Evolutionary conservation across 2,113 vertebrate species (phyloP).

Genomic region (Chlamydotis undulata): DNA sequence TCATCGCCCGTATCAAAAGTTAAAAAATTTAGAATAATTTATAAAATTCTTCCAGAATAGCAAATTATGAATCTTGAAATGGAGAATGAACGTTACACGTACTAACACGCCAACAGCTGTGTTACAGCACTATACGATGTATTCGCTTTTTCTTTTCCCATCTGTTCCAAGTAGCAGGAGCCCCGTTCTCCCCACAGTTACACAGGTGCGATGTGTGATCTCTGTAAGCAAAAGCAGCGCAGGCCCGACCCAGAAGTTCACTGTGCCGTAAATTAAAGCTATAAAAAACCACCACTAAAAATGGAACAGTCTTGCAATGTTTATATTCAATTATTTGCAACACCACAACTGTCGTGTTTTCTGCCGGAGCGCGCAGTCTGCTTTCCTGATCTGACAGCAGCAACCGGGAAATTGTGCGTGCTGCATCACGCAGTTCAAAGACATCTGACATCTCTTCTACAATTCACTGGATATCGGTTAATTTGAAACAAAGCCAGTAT

Average conservation of each 20-base stretch:
- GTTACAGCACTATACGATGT: background rate
- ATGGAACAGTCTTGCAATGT: background rate
- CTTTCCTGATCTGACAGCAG: background rate
- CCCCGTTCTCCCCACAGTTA: background rate
- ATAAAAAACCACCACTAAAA: background rate
- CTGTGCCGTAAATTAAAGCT: background rate
- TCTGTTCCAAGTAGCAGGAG: background rate
- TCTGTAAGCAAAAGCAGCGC: background rate
- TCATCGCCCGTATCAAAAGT: constrained; percentile 69
- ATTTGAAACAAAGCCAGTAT: background rate
- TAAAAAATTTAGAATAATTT: constrained; percentile 58
- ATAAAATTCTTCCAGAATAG: constrained; percentile 49
- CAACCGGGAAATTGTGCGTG: background rate
- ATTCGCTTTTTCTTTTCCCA: background rate
- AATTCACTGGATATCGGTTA: background rate
- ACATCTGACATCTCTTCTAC: background rate
- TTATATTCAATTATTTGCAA: background rate
- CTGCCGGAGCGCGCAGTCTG: background rate
- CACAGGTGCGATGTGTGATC: background rate
- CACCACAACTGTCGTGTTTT: background rate
- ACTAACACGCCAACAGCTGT: background rate
- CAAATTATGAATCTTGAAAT: constrained; percentile 5
- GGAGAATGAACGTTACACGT: background rate
- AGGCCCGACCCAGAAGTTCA: background rate
- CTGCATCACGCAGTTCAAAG: background rate